Conservation (phyloP, 92 coral and sea anemone genomes). For the Ricordea florida region DNA sequence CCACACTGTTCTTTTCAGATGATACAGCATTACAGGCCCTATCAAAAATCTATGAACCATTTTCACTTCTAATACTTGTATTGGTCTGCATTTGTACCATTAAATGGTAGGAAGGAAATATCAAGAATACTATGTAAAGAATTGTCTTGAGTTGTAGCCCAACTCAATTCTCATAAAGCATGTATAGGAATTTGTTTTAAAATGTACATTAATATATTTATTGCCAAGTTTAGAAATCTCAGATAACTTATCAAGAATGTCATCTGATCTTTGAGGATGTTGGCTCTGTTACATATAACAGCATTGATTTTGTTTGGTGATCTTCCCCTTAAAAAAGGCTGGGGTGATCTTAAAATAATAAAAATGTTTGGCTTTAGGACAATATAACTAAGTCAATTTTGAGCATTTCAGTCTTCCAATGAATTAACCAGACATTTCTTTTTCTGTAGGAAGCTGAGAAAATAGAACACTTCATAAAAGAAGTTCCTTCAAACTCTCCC, state of each 20-base stretch:
- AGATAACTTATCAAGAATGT: no score
- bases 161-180: no score
- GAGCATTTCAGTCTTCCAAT: neutral
- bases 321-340: neutral
- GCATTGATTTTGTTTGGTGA: neutral
- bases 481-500: neutral
- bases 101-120: no score
- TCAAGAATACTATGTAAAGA: no score
- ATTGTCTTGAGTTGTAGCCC: no score
- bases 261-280: neutral
- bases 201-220: no score
- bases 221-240: no score
- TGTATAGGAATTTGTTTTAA: no score
- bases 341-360: neutral
- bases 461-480: constrained; percentile 6
- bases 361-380: neutral
- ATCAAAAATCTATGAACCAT: neutral
- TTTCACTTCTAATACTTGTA: neutral
- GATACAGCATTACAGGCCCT: neutral
- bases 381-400: neutral
- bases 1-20: neutral
- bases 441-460: constrained; percentile 6
- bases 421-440: no score
- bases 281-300: neutral
- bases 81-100: neutral